phyloP scores from a whole-genome alignment of 1,140 invertebrate species.

The Ostrea denselamellosa region DNA sequence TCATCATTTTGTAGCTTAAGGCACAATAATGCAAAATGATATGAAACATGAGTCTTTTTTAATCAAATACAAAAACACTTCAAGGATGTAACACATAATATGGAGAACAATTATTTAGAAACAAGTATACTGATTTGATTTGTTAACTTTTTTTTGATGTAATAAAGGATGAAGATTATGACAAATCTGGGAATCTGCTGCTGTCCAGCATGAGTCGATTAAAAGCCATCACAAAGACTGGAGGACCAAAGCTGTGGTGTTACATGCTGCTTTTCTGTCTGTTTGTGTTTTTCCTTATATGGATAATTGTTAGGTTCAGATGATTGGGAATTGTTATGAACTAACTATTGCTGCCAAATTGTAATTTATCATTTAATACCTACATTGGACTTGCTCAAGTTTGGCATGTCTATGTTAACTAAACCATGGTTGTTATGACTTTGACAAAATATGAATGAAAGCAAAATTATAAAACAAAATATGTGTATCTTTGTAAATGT shows the following conservation, averaged over 20 bases:
- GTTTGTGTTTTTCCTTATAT: slow-evolving; percentile 74
- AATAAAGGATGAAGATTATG: slow-evolving; percentile 74
- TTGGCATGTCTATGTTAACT: too few species aligned
- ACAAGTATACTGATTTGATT: too few species aligned
- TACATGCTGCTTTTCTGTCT: slow-evolving; percentile 70
- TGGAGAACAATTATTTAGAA: too few species aligned
- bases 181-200: slow-evolving; percentile 67
- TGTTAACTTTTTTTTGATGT: slow-evolving; percentile 9
- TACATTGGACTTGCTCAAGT: neutral
- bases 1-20: too few species aligned
- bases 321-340: slow-evolving; percentile 46
- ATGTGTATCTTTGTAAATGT: too few species aligned
- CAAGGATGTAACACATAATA: too few species aligned
- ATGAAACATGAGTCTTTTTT: too few species aligned
- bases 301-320: slow-evolving; percentile 72
- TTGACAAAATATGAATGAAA: too few species aligned
- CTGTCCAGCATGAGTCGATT: slow-evolving; percentile 69
- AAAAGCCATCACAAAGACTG: slow-evolving; percentile 66
- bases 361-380: neutral
- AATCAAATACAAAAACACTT: too few species aligned
- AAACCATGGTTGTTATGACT: too few species aligned
- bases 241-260: slow-evolving; percentile 69
- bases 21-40: too few species aligned
- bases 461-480: too few species aligned
- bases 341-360: slow-evolving; percentile 2